These are phyloP conservation scores for Eubucco bourcierii DNA, from an alignment of 2,113 vertebrate species.

Conservation along the genomic window DNA sequence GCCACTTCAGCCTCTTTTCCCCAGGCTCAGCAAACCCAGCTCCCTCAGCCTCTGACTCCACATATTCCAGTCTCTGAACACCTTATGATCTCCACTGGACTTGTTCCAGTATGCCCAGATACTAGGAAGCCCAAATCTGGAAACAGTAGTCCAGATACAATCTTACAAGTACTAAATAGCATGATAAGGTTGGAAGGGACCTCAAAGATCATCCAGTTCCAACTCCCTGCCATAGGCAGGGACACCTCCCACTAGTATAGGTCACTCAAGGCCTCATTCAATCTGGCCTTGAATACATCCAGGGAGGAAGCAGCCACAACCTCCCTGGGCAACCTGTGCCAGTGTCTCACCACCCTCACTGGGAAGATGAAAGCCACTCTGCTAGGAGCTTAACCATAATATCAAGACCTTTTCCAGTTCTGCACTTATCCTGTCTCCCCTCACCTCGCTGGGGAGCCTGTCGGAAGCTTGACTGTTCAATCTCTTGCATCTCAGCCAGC, in stretches of 20 bases:
- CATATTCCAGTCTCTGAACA: neutral
- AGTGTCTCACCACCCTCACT: too few relatives aligned
- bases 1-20: neutral
- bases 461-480: conserved; percentile 93
- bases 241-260: too few relatives aligned
- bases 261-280: too few relatives aligned
- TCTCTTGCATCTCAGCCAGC: conserved; percentile 98
- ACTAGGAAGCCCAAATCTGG: neutral
- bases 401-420: neutral
- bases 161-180: neutral
- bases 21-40: neutral
- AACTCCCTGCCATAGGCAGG: too few relatives aligned
- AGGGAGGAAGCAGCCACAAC: too few relatives aligned
- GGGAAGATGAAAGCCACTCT: neutral
- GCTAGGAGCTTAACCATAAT: neutral
- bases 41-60: neutral
- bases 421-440: neutral
- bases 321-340: too few relatives aligned
- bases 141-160: neutral
- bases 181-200: too few relatives aligned
- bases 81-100: neutral
- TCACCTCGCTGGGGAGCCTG: conserved; percentile 95
- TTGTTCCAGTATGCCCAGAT: neutral
- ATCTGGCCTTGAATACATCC: too few relatives aligned
- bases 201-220: too few relatives aligned